Evolutionary conservation across 2,797 vertebrate species (phyloP).

Genomic region (Bradypus variegatus): DNA sequence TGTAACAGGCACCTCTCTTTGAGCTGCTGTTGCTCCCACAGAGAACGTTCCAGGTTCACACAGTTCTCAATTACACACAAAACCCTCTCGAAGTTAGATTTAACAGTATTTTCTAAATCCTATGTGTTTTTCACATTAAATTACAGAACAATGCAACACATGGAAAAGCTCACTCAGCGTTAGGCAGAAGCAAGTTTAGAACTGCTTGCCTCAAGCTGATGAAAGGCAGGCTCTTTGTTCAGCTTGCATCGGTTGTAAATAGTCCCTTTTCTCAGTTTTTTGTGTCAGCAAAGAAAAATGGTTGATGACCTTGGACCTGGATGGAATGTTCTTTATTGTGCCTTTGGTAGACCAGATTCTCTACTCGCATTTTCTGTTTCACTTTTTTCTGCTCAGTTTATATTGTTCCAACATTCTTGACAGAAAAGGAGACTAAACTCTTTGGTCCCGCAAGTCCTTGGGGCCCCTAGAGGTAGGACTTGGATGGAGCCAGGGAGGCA

Average conservation of each 20-base stretch:
- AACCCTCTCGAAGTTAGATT: background rate
- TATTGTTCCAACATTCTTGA: background rate
- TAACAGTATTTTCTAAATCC: background rate
- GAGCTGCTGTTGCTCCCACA: background rate
- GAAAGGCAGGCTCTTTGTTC: fast-evolving
- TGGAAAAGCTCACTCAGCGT: fast-evolving
- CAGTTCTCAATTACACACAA: background rate
- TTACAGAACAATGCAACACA: fast-evolving
- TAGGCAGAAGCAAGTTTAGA: background rate
- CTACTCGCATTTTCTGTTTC: background rate
- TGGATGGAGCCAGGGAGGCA: background rate
- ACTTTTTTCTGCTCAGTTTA: background rate
- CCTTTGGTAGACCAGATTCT: background rate
- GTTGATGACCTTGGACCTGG: background rate
- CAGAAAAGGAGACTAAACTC: background rate
- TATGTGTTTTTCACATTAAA: background rate
- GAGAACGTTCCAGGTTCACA: background rate
- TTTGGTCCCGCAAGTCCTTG: background rate
- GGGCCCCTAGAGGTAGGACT: too few relatives aligned
- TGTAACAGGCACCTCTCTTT: background rate
- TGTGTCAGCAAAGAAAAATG: fast-evolving
- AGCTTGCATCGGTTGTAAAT: fast-evolving
- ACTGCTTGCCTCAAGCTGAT: fast-evolving
- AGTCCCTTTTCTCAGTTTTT: too few relatives aligned
- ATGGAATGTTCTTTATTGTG: fast-evolving